A percentile compares a stretch with the other conserved stretches of the same genome.
Conservation (phyloP, 1,140 invertebrate genomes). For the Gryon sp. region DNA sequence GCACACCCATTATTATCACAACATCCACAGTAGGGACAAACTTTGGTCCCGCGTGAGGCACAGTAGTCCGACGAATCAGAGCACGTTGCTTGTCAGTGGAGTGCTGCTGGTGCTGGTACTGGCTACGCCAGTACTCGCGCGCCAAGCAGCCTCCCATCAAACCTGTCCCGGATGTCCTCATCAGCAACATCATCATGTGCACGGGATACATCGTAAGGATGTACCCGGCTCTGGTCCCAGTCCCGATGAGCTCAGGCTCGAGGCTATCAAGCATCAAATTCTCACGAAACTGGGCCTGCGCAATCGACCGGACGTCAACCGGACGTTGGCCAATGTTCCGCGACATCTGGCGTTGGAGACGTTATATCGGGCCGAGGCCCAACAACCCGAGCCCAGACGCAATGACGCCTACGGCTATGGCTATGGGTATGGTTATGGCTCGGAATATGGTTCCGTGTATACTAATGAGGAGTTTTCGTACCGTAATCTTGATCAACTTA, state of each 20-base stretch:
- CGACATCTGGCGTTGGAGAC: conserved; percentile 85
- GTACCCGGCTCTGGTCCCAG: conserved; percentile 58
- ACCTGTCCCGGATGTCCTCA: conserved; percentile 77
- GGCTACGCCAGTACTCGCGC: conserved; percentile 56
- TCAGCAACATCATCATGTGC: conserved; percentile 68
- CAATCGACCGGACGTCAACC: conserved; percentile 85
- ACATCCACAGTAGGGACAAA: conserved; percentile 1
- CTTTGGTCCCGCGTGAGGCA: conserved; percentile 3
- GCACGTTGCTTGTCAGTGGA: conserved; percentile 24
- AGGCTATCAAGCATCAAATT: conserved; percentile 89
- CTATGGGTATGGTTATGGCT: conserved; percentile 47
- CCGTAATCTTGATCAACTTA: conserved; percentile 68
- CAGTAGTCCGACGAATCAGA: background rate
- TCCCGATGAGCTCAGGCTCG: conserved; percentile 83
- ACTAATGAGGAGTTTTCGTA: conserved; percentile 72
- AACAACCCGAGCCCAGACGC: conserved; percentile 64
- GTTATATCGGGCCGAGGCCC: conserved; percentile 83
- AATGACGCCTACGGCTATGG: conserved; percentile 58
- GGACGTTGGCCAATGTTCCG: conserved; percentile 81
- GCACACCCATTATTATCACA: background rate
- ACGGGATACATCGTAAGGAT: conserved; percentile 68
- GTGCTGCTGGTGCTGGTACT: conserved; percentile 64
- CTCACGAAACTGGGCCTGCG: conserved; percentile 86
- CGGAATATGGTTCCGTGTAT: conserved; percentile 66
- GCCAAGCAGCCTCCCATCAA: conserved; percentile 70